Conservation (phyloP, 92 coral and sea anemone genomes). For the Parazoanthus atlanticus region DNA sequence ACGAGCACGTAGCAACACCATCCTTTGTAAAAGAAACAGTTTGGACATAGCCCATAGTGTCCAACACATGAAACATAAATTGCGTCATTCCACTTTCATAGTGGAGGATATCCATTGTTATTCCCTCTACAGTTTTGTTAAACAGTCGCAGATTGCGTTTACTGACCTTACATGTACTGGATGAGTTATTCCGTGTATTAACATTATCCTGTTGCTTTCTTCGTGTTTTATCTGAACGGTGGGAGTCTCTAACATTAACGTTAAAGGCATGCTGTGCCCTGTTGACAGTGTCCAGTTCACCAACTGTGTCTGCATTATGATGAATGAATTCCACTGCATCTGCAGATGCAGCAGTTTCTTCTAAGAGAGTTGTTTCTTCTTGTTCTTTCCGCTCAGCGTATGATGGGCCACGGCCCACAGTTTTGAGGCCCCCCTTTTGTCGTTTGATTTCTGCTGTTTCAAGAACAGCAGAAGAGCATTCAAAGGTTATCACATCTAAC, state of each 20-base stretch:
- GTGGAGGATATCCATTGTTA: conserved; percentile 4
- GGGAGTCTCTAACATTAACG: conserved; percentile 15
- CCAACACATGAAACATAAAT: conserved; percentile 13
- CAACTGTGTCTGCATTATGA: conserved; percentile 9
- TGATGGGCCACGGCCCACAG: conserved; percentile 30
- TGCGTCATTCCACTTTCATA: conserved; percentile 8
- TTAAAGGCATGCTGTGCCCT: conserved; percentile 10
- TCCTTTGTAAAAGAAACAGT: conserved; percentile 10
- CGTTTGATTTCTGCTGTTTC: conserved; percentile 42
- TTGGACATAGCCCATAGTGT: conserved; percentile 12
- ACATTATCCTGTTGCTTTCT: conserved; percentile 14
- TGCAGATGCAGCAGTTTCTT: neutral
- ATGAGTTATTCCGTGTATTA: conserved; percentile 13
- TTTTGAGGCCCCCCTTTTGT: conserved; percentile 9
- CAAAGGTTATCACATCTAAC: conserved; percentile 50
- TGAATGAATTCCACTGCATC: conserved; percentile 7
- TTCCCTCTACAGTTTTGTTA: conserved; percentile 10
- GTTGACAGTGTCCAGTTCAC: conserved; percentile 16
- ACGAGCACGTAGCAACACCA: conserved; percentile 11
- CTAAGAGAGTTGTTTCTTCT: conserved; percentile 9
- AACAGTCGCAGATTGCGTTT: conserved; percentile 10
- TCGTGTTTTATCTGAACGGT: conserved; percentile 9
- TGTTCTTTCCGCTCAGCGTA: conserved; percentile 10
- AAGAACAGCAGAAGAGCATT: conserved; percentile 35
- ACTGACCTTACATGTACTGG: conserved; percentile 12